Conservation (phyloP, 1,140 invertebrate species). For the Drosophila pandora region DNA sequence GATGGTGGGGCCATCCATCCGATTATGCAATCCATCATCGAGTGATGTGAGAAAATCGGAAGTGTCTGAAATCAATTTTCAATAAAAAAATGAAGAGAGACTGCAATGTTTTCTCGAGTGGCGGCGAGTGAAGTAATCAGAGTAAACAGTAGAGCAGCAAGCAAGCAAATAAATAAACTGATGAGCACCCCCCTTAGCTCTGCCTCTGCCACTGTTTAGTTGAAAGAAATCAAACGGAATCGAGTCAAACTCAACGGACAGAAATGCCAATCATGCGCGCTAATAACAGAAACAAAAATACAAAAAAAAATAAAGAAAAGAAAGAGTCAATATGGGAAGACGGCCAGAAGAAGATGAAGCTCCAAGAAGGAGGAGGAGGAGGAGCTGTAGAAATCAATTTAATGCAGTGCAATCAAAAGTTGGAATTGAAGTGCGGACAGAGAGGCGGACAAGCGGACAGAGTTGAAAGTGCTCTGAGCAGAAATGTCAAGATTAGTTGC, state of each 20-base stretch:
- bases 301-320: constrained; percentile 9
- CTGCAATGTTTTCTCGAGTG: constrained; percentile 13
- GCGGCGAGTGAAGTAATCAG: constrained; percentile 70
- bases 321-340: background rate
- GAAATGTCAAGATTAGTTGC: constrained; percentile 43
- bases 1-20: constrained; percentile 9
- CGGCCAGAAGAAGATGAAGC: constrained; percentile 7
- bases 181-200: constrained; percentile 23
- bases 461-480: constrained; percentile 53
- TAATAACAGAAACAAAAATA: constrained; percentile 64
- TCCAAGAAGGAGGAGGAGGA: constrained; percentile 1
- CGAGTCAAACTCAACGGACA: constrained; percentile 23
- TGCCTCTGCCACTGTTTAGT: background rate
- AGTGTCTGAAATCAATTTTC: constrained; percentile 67
- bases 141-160: constrained; percentile 53
- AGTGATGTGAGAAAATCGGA: constrained; percentile 52
- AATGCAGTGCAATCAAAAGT: constrained; percentile 80
- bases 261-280: constrained; percentile 79
- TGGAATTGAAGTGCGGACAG: constrained; percentile 63
- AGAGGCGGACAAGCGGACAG: constrained; percentile 15
- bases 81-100: constrained; percentile 5
- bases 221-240: constrained; percentile 38
- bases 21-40: constrained; percentile 21
- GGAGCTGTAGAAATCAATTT: constrained; percentile 70
- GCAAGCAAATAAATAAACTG: constrained; percentile 67